Evolutionary conservation across 2,797 vertebrate species (phyloP).

Genomic region (Lepilemur ruficaudatus): DNA sequence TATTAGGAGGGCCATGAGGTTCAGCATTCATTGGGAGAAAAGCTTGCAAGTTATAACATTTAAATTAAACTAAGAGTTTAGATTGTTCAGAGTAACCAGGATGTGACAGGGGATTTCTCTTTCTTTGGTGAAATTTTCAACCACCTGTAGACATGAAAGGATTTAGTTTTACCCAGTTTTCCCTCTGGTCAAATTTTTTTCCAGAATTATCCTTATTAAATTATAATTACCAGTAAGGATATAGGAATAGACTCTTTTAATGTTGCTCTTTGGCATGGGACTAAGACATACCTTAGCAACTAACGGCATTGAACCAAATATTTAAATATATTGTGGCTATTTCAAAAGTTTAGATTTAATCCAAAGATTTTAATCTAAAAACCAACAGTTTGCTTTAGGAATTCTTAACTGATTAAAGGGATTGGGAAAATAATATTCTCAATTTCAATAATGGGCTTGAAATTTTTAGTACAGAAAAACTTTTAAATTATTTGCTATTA

Average conservation of each 20-base stretch:
- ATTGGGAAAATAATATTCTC: neutral
- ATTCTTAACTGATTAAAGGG: neutral
- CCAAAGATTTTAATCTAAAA: slow-evolving; percentile 23
- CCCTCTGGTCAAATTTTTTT: slow-evolving; percentile 7
- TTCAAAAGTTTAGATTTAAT: neutral
- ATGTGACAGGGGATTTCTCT: neutral
- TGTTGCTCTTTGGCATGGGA: neutral
- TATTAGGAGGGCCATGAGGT: neutral
- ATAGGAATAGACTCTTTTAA: neutral
- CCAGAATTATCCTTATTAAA: neutral
- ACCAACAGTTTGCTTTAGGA: neutral
- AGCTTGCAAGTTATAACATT: neutral
- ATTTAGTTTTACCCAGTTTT: neutral
- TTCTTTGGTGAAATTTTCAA: neutral
- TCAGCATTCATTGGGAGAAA: neutral
- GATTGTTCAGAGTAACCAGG: neutral
- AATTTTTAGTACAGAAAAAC: neutral
- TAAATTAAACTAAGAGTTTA: neutral
- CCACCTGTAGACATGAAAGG: neutral
- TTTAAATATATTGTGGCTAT: neutral
- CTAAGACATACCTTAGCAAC: neutral
- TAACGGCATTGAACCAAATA: neutral
- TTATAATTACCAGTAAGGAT: neutral
- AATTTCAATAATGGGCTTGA: neutral
- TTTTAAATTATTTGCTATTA: neutral